Evolutionary conservation across 1,140 invertebrate species (phyloP), one percentile per base, ranked within the genome.

Genomic region (Vanessa tameamea): DNA sequence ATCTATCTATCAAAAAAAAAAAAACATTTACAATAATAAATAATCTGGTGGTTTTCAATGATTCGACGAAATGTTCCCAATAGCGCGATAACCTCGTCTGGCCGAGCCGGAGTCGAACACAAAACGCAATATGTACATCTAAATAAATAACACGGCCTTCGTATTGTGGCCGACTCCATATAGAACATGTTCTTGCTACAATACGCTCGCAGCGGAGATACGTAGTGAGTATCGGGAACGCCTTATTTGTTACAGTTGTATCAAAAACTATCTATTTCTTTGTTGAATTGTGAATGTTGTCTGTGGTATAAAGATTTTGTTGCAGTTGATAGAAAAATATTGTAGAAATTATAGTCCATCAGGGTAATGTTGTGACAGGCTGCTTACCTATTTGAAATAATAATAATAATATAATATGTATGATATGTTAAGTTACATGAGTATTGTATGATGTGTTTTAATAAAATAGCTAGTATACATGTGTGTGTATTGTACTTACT

Each of bases 91-190:
- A 47, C 64, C 47, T 65, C 43, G 64, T 23, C 64, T 37, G 47
- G 14, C 23, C 23, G 55, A 26, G 20, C 55, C 20, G 64, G 64
- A 65, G 48, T 65, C 15, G 64, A 48, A 65, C 47, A 65, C 64
- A 48, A 48, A 48, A 65, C 53, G 16, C 13, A 20, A 9, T 16
- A 53, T n/a, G 8, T 53, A 47, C 61, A 47, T 64, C 61, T 64
- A 64, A 64, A 65, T 65, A 65, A 48, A 65, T 15, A 65, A 48
- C 14, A 20, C 5, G 47, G 26, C 20, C 64, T 65, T 65, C 64
- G 64, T 48, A 65, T 65, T 65, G 64, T 47, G 12, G n/a, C 53
- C 11, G 53, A n/a, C 16, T 55, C 53, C n/a, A 55, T 55, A 14
- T 53, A 15, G 1, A 9, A 11, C 37, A 43, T 43, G 37, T 51